Percentiles rank a stretch among this genome's conserved stretches.
Conservation (phyloP, 2,113 vertebrate genomes). For the Tachuris rubrigastra region DNA sequence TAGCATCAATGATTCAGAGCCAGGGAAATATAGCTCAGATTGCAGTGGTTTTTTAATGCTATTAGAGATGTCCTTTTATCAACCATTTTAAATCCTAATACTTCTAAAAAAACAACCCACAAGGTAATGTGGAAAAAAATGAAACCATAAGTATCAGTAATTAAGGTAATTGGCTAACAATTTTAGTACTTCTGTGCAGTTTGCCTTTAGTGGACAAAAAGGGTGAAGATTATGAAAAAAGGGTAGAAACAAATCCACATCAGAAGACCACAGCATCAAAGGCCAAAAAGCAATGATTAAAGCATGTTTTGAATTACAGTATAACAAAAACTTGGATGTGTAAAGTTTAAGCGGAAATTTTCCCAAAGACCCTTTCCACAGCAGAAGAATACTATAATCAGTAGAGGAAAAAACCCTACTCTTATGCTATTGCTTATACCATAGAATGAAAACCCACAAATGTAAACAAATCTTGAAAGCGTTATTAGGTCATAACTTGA, state of each 20-base stretch:
- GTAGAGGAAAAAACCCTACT: not conserved
- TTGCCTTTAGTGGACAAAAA: slow-evolving; percentile 63
- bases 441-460: not conserved
- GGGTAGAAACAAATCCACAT: slow-evolving; percentile 39
- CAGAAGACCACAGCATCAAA: slow-evolving; percentile 40
- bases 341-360: not conserved
- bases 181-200: slow-evolving; percentile 46
- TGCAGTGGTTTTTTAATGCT: not conserved
- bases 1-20: not conserved
- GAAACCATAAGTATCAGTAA: not conserved
- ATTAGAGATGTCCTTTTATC: not conserved
- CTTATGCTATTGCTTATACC: not conserved
- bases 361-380: not conserved
- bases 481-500: not conserved
- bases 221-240: slow-evolving; percentile 51
- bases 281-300: slow-evolving; percentile 31
- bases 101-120: not conserved
- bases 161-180: not conserved
- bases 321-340: not conserved
- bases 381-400: not conserved
- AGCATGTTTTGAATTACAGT: not conserved
- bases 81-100: not conserved
- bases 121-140: not conserved
- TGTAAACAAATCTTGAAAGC: not conserved
- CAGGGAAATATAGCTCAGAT: not conserved